phyloP scores from a whole-genome alignment of 2,113 vertebrate species.

The Columba livia region DNA sequence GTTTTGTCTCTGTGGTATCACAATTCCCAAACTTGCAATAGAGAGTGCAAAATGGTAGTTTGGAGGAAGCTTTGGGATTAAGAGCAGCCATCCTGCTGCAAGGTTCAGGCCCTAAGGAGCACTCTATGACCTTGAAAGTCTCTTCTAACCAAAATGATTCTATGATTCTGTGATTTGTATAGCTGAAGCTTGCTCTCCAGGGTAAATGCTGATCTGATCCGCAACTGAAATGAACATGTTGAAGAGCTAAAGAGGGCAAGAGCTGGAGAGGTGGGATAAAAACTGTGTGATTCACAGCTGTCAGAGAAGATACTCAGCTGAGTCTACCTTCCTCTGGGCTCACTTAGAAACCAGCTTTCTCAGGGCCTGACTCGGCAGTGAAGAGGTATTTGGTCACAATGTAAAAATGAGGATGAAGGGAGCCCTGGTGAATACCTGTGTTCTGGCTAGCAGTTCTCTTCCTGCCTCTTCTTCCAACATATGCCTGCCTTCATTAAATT shows the following conservation, averaged over 20 bases:
- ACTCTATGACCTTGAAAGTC: too few species aligned
- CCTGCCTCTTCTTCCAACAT: neutral
- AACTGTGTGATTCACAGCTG: neutral
- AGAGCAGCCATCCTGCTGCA: too few species aligned
- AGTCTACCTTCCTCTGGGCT: neutral
- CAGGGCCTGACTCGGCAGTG: neutral
- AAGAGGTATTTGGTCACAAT: neutral
- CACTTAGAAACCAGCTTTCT: neutral
- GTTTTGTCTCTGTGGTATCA: neutral
- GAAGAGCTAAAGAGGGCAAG: neutral
- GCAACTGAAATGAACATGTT: neutral
- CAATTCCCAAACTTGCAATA: neutral
- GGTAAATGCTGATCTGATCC: neutral
- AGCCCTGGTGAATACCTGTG: neutral
- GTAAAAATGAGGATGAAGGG: neutral
- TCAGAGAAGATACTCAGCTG: neutral
- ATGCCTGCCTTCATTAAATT: neutral
- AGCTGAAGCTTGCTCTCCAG: neutral
- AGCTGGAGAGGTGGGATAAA: neutral
- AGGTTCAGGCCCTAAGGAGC: too few species aligned
- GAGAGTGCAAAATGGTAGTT: too few species aligned
- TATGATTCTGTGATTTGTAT: neutral
- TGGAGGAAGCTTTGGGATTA: too few species aligned
- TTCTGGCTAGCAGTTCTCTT: neutral
- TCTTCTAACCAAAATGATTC: too few species aligned